These are phyloP conservation scores for Drosophila merina DNA, from an alignment of 2,888 invertebrate genomes.

Conservation along the genomic window DNA sequence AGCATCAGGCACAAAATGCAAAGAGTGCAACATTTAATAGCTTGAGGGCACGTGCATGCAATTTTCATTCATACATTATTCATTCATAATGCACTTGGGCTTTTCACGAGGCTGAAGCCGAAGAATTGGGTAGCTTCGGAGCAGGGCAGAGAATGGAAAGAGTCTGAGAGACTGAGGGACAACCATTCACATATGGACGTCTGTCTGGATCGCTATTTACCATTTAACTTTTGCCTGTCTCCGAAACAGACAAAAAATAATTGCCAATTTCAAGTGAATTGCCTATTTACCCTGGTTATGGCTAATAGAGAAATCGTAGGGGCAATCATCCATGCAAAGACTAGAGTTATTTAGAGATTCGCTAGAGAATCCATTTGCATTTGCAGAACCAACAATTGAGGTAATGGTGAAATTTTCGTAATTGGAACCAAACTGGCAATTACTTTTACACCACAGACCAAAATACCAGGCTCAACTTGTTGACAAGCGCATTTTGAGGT, in stretches of 20 bases:
- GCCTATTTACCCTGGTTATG: constrained; percentile 79
- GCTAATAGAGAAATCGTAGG: constrained; percentile 79
- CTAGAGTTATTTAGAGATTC: constrained; percentile 12
- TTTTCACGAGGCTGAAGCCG: constrained; percentile 34
- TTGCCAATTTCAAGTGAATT: constrained; percentile 81
- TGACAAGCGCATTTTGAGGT: constrained; percentile 71
- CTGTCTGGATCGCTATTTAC: constrained; percentile 47
- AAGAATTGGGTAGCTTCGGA: constrained; percentile 32
- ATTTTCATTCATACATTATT: constrained; percentile 82
- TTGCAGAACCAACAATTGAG: constrained; percentile 64
- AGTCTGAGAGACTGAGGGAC: constrained; percentile 1
- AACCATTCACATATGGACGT: constrained; percentile 62
- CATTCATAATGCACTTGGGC: constrained; percentile 76
- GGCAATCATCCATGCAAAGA: constrained; percentile 53
- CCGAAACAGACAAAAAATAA: constrained; percentile 64
- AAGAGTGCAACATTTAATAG: constrained; percentile 74
- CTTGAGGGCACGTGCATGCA: constrained; percentile 81
- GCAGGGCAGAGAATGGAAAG: neutral
- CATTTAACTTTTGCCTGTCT: constrained; percentile 44
- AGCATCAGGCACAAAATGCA: constrained; percentile 16
- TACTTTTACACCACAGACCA: constrained; percentile 36
- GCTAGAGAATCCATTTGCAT: constrained; percentile 65
- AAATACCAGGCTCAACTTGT: constrained; percentile 62
- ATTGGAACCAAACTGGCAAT: constrained; percentile 49
- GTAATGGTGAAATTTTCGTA: constrained; percentile 68